phyloP scores from a whole-genome alignment of 2,888 invertebrate genomes.

The Clanis bilineata region DNA sequence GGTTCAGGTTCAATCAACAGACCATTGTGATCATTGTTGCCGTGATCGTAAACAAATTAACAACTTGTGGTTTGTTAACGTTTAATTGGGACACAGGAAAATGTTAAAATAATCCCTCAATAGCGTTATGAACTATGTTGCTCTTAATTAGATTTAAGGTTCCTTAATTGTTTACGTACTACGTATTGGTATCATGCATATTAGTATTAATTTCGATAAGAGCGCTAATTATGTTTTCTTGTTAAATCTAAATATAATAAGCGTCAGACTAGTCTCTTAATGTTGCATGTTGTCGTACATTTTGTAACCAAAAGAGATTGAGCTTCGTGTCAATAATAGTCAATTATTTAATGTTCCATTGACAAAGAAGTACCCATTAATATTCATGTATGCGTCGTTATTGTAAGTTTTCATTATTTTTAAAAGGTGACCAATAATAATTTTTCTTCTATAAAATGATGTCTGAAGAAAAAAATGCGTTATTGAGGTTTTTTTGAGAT shows the following conservation, averaged over 20 bases:
- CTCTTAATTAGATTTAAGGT: background rate
- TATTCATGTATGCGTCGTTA: no score
- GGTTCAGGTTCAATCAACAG: background rate
- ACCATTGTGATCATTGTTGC: background rate
- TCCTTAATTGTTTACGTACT: background rate
- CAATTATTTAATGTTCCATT: background rate
- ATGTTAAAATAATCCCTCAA: slow-evolving; percentile 5
- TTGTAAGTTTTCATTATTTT: no score
- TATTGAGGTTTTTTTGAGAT: no score
- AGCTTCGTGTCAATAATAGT: background rate
- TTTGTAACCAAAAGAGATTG: background rate
- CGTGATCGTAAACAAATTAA: background rate
- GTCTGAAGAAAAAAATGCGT: no score
- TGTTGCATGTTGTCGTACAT: background rate
- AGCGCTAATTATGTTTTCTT: no score
- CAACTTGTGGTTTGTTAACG: background rate
- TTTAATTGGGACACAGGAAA: slow-evolving; percentile 17
- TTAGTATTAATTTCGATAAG: no score
- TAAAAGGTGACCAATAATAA: no score
- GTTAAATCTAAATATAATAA: no score
- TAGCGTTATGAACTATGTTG: slow-evolving; percentile 1
- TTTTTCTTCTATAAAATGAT: no score
- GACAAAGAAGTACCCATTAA: background rate
- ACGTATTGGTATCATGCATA: no score
- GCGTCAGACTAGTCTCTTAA: no score